Conservation (phyloP, 2,113 vertebrate genomes). For the Epinephelus cyanopodus region DNA sequence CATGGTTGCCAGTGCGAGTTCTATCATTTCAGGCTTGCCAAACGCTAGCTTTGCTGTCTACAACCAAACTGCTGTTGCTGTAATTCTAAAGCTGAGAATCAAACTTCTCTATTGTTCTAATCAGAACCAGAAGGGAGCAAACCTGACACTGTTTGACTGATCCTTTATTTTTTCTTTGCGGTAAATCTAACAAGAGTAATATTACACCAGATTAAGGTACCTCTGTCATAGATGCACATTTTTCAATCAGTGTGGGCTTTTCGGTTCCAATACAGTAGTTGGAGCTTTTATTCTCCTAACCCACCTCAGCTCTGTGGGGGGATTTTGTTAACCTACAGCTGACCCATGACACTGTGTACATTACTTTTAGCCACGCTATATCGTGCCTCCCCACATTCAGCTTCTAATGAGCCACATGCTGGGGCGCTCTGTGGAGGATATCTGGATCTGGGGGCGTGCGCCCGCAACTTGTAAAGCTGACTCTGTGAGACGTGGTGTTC, state of each 20-base stretch:
- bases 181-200: slow-evolving; percentile 59
- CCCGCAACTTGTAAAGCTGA: slow-evolving; percentile 74
- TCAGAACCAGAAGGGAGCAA: slow-evolving; percentile 54
- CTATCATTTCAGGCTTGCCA: slow-evolving; percentile 45
- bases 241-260: slow-evolving; percentile 49
- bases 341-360: slow-evolving; percentile 75
- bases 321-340: slow-evolving; percentile 70
- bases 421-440: slow-evolving; percentile 53
- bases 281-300: slow-evolving; percentile 51
- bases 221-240: slow-evolving; percentile 49
- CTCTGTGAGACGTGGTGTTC: slow-evolving; percentile 70
- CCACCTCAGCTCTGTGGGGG: slow-evolving; percentile 46
- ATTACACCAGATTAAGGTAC: slow-evolving; percentile 66
- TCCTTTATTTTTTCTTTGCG: slow-evolving; percentile 62
- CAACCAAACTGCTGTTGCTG: slow-evolving; percentile 24
- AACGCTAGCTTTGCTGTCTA: slow-evolving; percentile 29
- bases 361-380: slow-evolving; percentile 69
- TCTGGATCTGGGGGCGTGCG: slow-evolving; percentile 61
- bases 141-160: slow-evolving; percentile 50
- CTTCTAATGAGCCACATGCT: slow-evolving; percentile 75
- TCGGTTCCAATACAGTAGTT: slow-evolving; percentile 61
- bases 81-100: slow-evolving; percentile 27
- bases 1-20: slow-evolving; percentile 62
- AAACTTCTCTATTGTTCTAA: slow-evolving; percentile 59
- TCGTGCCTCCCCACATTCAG: slow-evolving; percentile 55